Conservation (phyloP, 2,797 vertebrate species). For the Chiloscyllium punctatum region DNA sequence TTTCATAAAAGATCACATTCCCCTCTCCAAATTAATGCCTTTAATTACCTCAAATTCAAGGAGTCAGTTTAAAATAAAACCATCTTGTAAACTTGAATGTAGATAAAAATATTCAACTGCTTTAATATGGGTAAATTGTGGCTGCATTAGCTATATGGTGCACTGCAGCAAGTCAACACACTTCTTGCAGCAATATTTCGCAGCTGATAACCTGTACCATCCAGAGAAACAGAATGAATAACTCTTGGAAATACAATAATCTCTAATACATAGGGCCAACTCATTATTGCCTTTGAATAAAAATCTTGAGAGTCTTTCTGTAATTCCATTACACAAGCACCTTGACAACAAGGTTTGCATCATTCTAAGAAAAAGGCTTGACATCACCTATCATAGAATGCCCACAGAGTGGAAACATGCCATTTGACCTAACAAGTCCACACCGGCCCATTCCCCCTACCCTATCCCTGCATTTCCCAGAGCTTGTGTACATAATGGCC, state of each 20-base stretch:
- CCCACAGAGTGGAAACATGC: no score
- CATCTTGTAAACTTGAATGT: no score
- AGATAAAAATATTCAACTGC: background rate
- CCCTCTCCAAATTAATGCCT: no score
- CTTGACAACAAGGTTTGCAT: background rate
- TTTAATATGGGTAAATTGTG: background rate
- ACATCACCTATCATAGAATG: no score
- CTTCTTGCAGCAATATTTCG: background rate
- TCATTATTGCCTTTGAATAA: background rate
- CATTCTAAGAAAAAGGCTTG: background rate
- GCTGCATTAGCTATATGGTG: background rate
- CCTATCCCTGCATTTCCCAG: no score
- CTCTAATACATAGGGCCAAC: background rate
- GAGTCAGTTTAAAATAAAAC: no score
- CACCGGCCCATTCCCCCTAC: no score
- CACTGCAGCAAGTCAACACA: background rate
- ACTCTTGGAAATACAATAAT: background rate
- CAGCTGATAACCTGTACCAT: background rate
- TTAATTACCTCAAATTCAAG: no score
- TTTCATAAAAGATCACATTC: no score
- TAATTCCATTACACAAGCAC: background rate
- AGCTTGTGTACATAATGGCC: no score
- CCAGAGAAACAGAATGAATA: background rate
- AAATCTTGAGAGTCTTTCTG: background rate
- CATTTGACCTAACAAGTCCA: no score